Base-by-base conservation (phyloP, 2,888 invertebrate genomes). In the Melieria picta region DNA sequence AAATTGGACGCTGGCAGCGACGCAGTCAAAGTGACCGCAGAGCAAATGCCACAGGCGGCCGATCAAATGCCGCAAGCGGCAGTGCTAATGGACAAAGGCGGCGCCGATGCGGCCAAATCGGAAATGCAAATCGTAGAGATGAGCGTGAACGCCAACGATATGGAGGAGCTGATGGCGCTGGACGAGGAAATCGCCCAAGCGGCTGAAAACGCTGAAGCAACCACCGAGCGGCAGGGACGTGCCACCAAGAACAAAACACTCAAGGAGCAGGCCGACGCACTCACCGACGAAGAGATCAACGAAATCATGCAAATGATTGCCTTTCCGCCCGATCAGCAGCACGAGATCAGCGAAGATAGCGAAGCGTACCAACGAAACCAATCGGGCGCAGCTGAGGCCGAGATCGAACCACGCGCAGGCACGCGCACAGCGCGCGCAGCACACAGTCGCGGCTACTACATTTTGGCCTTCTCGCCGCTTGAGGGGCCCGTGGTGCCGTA, bases 271-370 rank as follows among this genome's bases (percentile, higher is more conserved):
- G 74, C 72, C 1, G 75, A 63, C 7, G 68, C 72, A 9, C 71
- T 78, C 10, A 78, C 72, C 1, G 77, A 79, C 52, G 75, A 74
- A 7, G 77, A 78, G 55, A 76, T 78, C 7, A 72, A 66, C 0
- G 75, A 78, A 63, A 74, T 79, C 4, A 46, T 79, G 6, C 77
- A 77, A 72, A 73, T 75, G 42, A 78, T 79, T 46, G 69, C 79
- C 47, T 69, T 76, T 52, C 77, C 79, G 0, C n/a, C 72, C 2
- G 13, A 68, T 0, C 65, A 13, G 4, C 42, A 7, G 0, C 68
- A 75, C 7, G 74, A 74, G 4, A 73, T 76, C 9, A 76, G 52
- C 0, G 77, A 75, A 66, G 75, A 75, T 47, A 47, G 13, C n/a
- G 73, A 75, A 30, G 48, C 42, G 16, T 43, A 61, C 5, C 42